phyloP scores from a whole-genome alignment of 2,888 invertebrate species.

The Panopea generosa region DNA sequence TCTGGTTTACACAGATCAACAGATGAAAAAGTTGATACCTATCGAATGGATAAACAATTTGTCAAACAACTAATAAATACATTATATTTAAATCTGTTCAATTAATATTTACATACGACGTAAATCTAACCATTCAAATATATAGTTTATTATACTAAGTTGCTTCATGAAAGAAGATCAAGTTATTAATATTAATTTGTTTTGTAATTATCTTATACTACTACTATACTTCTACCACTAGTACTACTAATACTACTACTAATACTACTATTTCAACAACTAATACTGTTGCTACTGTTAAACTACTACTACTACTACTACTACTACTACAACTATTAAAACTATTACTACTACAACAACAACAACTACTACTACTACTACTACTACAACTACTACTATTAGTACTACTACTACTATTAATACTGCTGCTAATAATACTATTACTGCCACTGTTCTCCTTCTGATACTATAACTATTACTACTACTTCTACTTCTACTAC shows the following conservation, averaged over 20 bases:
- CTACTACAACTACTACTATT: not conserved
- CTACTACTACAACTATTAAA: not conserved
- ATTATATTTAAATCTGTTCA: too few relatives aligned
- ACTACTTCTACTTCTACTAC: conserved; percentile 2
- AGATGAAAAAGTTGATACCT: too few relatives aligned
- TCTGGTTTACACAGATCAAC: too few relatives aligned
- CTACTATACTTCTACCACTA: conserved; percentile 7
- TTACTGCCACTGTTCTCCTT: conserved; percentile 1
- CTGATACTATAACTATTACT: not conserved
- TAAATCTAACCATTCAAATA: too few relatives aligned
- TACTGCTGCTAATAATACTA: not conserved
- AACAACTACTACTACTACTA: not conserved
- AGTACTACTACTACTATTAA: not conserved
- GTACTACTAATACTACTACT: conserved; percentile 3
- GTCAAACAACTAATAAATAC: too few relatives aligned
- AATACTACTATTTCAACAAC: not conserved
- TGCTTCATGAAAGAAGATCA: too few relatives aligned
- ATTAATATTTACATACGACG: too few relatives aligned
- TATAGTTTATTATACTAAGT: too few relatives aligned
- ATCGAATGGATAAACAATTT: too few relatives aligned
- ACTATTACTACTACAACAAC: not conserved
- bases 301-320: not conserved
- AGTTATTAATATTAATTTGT: too few relatives aligned
- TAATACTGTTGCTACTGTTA: not conserved
- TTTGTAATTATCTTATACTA: too few relatives aligned